phyloP scores from a whole-genome alignment of 2,797 vertebrate genomes.

The Enteromius trimaculatus region DNA sequence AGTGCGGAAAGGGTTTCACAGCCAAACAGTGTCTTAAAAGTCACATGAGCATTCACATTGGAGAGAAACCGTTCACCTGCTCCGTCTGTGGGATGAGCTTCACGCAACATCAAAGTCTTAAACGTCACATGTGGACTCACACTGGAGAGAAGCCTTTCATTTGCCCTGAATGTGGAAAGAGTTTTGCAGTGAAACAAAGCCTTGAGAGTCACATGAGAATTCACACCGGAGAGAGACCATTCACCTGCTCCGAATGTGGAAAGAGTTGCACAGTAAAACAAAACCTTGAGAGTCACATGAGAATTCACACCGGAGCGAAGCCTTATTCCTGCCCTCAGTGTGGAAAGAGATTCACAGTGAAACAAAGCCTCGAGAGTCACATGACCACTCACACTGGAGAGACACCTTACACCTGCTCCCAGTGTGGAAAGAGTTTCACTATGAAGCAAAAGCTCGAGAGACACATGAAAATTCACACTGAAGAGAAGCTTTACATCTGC shows the following conservation, averaged over 20 bases:
- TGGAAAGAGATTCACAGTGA: slow-evolving; percentile 19
- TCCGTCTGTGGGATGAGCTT: slow-evolving; percentile 13
- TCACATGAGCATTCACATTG: slow-evolving; percentile 18
- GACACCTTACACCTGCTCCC: not conserved
- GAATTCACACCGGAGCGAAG: not conserved
- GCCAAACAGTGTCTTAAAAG: slow-evolving; percentile 5
- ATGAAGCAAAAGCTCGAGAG: not conserved
- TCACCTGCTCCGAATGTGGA: not conserved
- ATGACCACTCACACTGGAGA: not conserved
- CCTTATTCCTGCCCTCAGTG: slow-evolving; percentile 15
- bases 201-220: slow-evolving; percentile 2
- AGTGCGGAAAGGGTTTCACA: slow-evolving; percentile 16
- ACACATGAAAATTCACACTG: slow-evolving; percentile 36
- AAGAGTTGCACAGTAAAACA: not conserved
- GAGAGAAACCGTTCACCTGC: slow-evolving; percentile 21
- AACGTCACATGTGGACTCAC: slow-evolving; percentile 9
- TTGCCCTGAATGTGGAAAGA: slow-evolving; percentile 15
- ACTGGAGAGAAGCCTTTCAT: slow-evolving; percentile 12
- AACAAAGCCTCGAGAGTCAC: not conserved
- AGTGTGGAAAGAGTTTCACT: slow-evolving; percentile 7
- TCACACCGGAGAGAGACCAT: slow-evolving; percentile 12
- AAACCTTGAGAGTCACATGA: slow-evolving; percentile 18
- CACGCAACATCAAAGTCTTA: not conserved
- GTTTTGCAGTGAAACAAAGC: slow-evolving; percentile 12
- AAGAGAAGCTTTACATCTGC: slow-evolving; percentile 24